Conservation (phyloP, 2,888 invertebrate genomes). For the Drosophila atripex region DNA sequence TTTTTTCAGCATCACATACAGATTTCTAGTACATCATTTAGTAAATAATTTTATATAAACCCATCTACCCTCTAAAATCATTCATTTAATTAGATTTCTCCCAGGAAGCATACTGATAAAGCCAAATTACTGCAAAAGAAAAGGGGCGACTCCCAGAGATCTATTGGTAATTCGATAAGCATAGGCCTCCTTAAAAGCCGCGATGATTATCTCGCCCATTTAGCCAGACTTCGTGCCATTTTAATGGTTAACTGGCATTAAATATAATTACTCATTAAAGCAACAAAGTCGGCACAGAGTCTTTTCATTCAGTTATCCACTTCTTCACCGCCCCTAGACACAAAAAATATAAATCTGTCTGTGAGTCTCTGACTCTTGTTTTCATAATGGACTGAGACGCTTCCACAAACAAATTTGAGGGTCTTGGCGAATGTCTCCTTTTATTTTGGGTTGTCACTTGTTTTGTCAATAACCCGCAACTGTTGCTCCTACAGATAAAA, state of each 20-base stretch:
- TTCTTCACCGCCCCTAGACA: not conserved
- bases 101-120: not conserved
- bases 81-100: constrained; percentile 12
- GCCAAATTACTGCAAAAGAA: constrained; percentile 16
- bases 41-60: not conserved
- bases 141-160: constrained; percentile 14
- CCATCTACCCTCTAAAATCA: constrained; percentile 2
- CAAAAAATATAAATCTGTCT: constrained; percentile 37
- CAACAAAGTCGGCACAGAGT: constrained; percentile 36
- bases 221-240: constrained; percentile 40
- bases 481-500: constrained; percentile 67
- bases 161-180: constrained; percentile 8
- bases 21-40: not conserved
- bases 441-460: constrained; percentile 58
- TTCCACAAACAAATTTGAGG: constrained; percentile 29
- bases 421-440: constrained; percentile 14
- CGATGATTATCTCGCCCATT: constrained; percentile 29
- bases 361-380: constrained; percentile 17
- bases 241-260: constrained; percentile 53
- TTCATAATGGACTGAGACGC: constrained; percentile 25
- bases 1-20: constrained; percentile 45
- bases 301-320: constrained; percentile 4
- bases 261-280: constrained; percentile 42
- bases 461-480: constrained; percentile 79
- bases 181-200: constrained; percentile 4